Evolutionary conservation across 2,113 vertebrate genomes (phyloP).

Genomic region (Chaetops frenatus): DNA sequence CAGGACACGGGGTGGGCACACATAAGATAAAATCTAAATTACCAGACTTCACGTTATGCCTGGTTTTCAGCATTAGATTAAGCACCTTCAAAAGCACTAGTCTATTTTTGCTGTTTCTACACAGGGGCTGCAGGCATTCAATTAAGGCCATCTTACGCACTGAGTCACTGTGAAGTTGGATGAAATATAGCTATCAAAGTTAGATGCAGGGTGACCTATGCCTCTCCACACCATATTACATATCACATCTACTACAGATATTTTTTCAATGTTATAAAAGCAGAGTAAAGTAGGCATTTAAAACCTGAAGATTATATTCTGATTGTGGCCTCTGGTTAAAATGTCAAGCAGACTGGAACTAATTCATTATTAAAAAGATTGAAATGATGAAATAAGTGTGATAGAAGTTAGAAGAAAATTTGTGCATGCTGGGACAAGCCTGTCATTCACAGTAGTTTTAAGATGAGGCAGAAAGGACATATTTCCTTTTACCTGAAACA

Average conservation of each 20-base stretch:
- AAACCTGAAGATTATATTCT: neutral
- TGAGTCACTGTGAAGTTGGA: neutral
- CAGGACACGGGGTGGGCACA: neutral
- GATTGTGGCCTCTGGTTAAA: neutral
- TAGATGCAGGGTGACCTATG: neutral
- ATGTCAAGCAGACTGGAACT: neutral
- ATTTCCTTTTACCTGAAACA: neutral
- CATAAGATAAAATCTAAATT: neutral
- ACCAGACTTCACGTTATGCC: neutral
- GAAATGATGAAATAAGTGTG: neutral
- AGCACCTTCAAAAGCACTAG: neutral
- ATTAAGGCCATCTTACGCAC: neutral
- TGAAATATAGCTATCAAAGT: neutral
- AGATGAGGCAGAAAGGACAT: neutral
- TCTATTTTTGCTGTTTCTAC: neutral
- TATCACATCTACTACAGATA: neutral
- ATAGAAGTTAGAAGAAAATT: neutral
- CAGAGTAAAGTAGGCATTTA: neutral
- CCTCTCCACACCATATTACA: neutral
- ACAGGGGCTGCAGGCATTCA: neutral
- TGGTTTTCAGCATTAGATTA: neutral
- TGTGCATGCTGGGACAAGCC: neutral
- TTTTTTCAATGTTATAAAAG: neutral
- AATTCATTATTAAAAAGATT: neutral
- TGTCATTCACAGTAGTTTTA: neutral